These are phyloP conservation scores for Seira ritae DNA, from an alignment of 2,888 invertebrate genomes.

Conservation along the genomic window DNA sequence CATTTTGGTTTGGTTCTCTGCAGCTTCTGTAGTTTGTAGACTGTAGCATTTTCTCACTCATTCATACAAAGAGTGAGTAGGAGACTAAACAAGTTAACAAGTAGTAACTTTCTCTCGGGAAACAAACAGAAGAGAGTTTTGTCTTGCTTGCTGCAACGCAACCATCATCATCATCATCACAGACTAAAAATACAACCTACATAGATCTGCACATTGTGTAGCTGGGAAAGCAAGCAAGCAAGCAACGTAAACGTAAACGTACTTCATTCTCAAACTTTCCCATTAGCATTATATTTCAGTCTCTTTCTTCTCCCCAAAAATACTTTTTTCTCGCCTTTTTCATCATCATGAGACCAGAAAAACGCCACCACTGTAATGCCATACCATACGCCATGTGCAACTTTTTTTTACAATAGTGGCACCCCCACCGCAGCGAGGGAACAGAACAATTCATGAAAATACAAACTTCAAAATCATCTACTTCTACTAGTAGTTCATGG, in stretches of 20 bases:
- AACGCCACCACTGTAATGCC: neutral
- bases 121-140: slow-evolving; percentile 27
- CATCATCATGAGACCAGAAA: slow-evolving; percentile 8
- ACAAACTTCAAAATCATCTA: neutral
- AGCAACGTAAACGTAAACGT: too few species aligned
- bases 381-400: neutral
- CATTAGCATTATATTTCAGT: slow-evolving; percentile 63
- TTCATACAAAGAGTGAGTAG: too few species aligned
- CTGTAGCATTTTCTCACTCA: too few species aligned
- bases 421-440: neutral
- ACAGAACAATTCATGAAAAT: neutral
- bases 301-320: slow-evolving; percentile 24
- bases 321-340: neutral
- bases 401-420: neutral
- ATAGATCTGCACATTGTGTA: too few species aligned
- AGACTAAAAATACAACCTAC: too few species aligned
- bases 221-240: neutral
- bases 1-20: too few species aligned
- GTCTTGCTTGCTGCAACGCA: too few species aligned
- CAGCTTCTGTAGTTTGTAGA: too few species aligned
- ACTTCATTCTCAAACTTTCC: slow-evolving; percentile 47
- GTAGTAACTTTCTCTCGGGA: slow-evolving; percentile 45
- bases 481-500: too few species aligned
- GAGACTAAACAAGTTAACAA: slow-evolving; percentile 56
- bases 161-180: too few species aligned